These are phyloP conservation scores for Pogoniulus pusillus DNA, from an alignment of 2,797 vertebrate species.

Conservation along the genomic window DNA sequence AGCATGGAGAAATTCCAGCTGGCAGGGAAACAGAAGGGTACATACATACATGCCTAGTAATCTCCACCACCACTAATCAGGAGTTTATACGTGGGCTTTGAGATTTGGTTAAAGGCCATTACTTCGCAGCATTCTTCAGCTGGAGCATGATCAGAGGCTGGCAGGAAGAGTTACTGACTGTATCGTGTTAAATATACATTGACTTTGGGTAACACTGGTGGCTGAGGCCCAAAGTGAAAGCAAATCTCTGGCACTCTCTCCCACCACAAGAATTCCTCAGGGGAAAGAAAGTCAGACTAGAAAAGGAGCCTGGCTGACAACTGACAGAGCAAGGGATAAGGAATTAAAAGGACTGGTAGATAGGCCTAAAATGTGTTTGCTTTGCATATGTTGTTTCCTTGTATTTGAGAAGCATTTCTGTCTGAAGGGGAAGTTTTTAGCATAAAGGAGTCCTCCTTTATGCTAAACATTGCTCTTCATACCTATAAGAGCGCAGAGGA, in stretches of 20 bases:
- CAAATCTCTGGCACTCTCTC: conserved; percentile 31
- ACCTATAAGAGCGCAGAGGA: background rate
- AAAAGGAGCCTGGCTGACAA: background rate
- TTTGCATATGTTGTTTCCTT: background rate
- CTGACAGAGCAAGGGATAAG: background rate
- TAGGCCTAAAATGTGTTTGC: background rate
- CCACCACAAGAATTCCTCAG: background rate
- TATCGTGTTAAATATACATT: background rate
- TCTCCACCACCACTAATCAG: conserved; percentile 33
- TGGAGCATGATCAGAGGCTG: background rate
- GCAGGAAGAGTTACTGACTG: conserved; percentile 11
- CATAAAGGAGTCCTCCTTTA: background rate
- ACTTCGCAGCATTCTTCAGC: background rate
- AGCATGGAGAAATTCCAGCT: conserved; percentile 39
- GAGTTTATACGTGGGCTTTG: background rate
- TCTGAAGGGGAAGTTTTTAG: background rate
- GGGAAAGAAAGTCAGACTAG: background rate
- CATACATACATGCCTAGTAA: background rate
- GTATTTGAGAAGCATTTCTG: background rate
- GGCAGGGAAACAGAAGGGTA: conserved; percentile 24
- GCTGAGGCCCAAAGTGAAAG: conserved; percentile 15
- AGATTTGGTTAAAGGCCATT: background rate
- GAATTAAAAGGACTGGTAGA: background rate
- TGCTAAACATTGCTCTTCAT: background rate
- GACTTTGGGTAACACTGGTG: conserved; percentile 10